Base-by-base conservation (phyloP, 2,113 vertebrate genomes). In the Dasypus novemcinctus region DNA sequence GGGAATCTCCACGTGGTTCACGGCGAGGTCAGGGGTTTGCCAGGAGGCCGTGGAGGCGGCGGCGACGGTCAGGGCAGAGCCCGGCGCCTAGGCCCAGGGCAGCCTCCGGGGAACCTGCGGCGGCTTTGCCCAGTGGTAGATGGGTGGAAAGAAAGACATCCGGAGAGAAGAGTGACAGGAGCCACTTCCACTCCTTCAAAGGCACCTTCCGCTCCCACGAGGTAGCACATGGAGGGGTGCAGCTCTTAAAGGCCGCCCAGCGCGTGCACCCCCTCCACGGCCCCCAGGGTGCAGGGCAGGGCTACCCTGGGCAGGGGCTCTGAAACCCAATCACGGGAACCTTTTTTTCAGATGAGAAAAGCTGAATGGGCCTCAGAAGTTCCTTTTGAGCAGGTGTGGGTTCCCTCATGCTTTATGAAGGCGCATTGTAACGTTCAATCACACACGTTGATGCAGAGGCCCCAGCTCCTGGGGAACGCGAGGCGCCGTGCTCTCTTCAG, bases 21-120 rank as follows among this genome's bases (percentile, higher is more conserved):
- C 38, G 10, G 27, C n/a, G 25, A 97, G 94, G 83, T 97, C 96
- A 96, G 83, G 78, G 74, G 25, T 52, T 71, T 90, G 41, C 68
- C 72, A 18, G 13, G 43, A 63, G 78, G 63, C 84, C 54, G 2
- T 15, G 41, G 68, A 43, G 20, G 54, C 46, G 23, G 72, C 11
- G 2, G 1, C 8, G 36, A 59, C 4, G 64, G 38, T 41, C 41
- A 38, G 84, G 90, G 66, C 71, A 33, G 0, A 36, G 12, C 36
- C n/a, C 64, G 8, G 17, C 8, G 20, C 54, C 25, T 49, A 75
- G 66, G 72, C 57, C 41, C 69, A 46, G 76, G 38, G 29, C 20
- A 54, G 2, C 2, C 13, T 13, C 31, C 31, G 17, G 36, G 54
- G 38, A 18, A 12, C 1, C 57, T 5, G 18, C 59, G 11, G 29